Evolutionary conservation across 1,140 invertebrate species (phyloP), one percentile per base, ranked within the genome.

Genomic region (Atta texana): DNA sequence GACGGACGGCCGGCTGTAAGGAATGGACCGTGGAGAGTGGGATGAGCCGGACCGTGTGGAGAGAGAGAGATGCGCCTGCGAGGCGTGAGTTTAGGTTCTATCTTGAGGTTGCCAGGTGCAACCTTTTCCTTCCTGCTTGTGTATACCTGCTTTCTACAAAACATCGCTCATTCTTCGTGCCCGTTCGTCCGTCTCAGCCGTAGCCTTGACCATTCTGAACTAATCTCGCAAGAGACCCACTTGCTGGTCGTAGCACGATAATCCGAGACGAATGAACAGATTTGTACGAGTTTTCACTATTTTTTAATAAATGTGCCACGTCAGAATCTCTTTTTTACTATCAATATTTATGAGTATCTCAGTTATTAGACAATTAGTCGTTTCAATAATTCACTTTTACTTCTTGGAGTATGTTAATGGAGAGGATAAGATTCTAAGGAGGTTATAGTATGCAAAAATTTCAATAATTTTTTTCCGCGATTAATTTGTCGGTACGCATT

Each of bases 11-110:
- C 87, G 88, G 39, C 71, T 87, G 76, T 77, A 34, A 81, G 61
- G 68, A 87, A 89, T 87, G 63, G 84, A 86, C 69, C 82, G 44
- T 59, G 39, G 87, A 44, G 51, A 57, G 44, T 55, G 21, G 12
- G 71, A 64, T 66, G 63, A 55, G 53, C 55, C 44, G 74, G 31
- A 39, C 28, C 14, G 3, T n/a, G 53, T 12, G 51, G 0, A 31
- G 28, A 31, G 28, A 31, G 31, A 34, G 31, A 34, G 68, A 44
- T 49, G 55, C 85, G 75, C 51, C 39, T 86, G 39, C 75, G 49
- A 89, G 88, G 88, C 88, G 88, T 89, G 88, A 89, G 87, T 86
- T 89, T 28, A 53, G 51, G 24, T 71, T 39, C 85, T 51, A 71
- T 61, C 63, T 34, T 21, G 12, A 44, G 34, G 21, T 39, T 86